Evolutionary conservation across 1,140 invertebrate genomes (phyloP).

Genomic region (Octopus sinensis): DNA sequence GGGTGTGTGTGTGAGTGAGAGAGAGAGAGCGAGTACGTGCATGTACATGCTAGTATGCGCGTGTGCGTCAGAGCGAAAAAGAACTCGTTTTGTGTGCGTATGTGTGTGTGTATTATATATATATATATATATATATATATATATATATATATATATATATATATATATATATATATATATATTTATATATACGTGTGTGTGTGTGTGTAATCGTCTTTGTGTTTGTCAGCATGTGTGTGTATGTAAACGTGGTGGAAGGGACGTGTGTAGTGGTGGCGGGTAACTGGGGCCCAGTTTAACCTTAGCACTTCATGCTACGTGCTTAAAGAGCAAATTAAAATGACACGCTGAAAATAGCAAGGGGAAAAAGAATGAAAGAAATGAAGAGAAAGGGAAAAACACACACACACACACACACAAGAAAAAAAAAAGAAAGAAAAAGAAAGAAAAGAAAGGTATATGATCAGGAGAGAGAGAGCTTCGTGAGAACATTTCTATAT

Average conservation of each 20-base stretch:
- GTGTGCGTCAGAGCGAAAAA: no score
- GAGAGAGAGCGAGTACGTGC: no score
- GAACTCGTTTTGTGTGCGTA: no score
- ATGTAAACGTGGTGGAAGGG: not conserved
- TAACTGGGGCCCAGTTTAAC: constrained; percentile 3
- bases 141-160: not conserved
- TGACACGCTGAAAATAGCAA: constrained; percentile 7
- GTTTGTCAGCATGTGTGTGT: not conserved
- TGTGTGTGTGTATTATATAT: no score
- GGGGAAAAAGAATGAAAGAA: not conserved
- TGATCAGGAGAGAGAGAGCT: no score
- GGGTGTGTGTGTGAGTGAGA: no score
- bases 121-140: not conserved
- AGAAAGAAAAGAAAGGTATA: no score
- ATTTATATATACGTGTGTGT: not conserved
- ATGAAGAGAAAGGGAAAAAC: no score
- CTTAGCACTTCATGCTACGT: constrained; percentile 3
- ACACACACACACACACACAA: no score
- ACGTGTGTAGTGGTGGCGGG: not conserved
- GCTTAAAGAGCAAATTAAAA: constrained; percentile 8
- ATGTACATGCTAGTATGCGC: no score
- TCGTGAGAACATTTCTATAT: no score
- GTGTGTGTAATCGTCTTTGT: not conserved
- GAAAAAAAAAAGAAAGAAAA: no score
- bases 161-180: not conserved